Evolutionary conservation across 2,888 invertebrate genomes (phyloP).

Genomic region (Spodoptera exigua): DNA sequence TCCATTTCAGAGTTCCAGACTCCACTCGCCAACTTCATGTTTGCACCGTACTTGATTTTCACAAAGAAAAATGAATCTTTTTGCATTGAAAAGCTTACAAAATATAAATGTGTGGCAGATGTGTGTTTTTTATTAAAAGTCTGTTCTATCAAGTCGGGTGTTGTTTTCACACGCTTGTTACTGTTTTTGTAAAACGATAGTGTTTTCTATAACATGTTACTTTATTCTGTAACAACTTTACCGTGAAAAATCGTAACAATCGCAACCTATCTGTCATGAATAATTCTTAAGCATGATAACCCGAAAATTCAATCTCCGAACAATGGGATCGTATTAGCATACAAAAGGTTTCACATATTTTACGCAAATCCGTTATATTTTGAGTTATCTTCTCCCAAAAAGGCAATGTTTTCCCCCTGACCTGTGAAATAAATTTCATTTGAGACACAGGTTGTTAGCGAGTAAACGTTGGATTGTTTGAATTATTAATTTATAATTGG

Average conservation of each 20-base stretch:
- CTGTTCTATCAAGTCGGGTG: slow-evolving; percentile 12
- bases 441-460: slow-evolving; percentile 68
- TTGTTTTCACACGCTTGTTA: slow-evolving; percentile 14
- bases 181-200: slow-evolving; percentile 8
- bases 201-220: slow-evolving; percentile 8
- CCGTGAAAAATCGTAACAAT: slow-evolving; percentile 74
- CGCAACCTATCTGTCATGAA: slow-evolving; percentile 83
- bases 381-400: slow-evolving; percentile 85
- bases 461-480: slow-evolving; percentile 63
- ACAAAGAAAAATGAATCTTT: slow-evolving; percentile 36
- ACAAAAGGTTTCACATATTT: slow-evolving; percentile 89
- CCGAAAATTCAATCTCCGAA: slow-evolving; percentile 88
- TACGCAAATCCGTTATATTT: slow-evolving; percentile 88
- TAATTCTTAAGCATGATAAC: slow-evolving; percentile 86
- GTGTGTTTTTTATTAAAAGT: slow-evolving; percentile 20
- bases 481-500: slow-evolving; percentile 67
- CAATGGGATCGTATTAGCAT: slow-evolving; percentile 88
- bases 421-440: slow-evolving; percentile 82
- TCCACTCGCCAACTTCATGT: slow-evolving; percentile 40
- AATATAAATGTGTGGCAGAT: slow-evolving; percentile 39
- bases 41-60: slow-evolving; percentile 35
- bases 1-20: slow-evolving; percentile 45
- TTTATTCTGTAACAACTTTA: slow-evolving; percentile 38
- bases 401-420: slow-evolving; percentile 80
- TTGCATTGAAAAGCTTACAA: slow-evolving; percentile 40